A percentile compares a stretch with the other conserved stretches of the same genome.
phyloP scores from a whole-genome alignment of 2,888 invertebrate genomes.

The Apomyelois bistriatella region DNA sequence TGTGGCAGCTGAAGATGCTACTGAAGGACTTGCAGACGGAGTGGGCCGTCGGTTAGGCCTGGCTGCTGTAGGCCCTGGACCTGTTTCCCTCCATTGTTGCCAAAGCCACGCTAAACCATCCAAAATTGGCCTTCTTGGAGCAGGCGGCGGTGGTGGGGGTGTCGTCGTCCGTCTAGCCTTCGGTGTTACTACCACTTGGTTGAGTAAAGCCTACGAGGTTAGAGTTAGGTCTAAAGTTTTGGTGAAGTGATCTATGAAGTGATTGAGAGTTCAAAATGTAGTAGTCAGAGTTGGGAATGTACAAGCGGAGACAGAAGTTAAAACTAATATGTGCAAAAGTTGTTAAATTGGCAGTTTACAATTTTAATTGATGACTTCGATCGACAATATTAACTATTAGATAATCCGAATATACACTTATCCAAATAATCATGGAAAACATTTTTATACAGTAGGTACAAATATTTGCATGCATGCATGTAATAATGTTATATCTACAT shows the following conservation, averaged over 20 bases:
- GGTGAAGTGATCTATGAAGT: background rate
- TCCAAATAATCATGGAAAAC: too few species aligned
- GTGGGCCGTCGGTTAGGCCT: constrained; percentile 47
- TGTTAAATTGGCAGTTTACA: background rate
- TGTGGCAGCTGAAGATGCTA: constrained; percentile 47
- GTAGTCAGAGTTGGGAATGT: background rate
- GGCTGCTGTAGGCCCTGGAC: constrained; percentile 49
- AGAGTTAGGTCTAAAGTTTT: constrained; percentile 50
- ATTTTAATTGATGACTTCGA: background rate
- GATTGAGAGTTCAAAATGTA: constrained; percentile 15
- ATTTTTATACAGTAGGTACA: too few species aligned
- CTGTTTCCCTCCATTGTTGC: constrained; percentile 80
- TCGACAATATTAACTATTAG: too few species aligned
- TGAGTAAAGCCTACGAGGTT: constrained; percentile 77
- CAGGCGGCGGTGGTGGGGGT: constrained; percentile 53
- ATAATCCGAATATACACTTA: too few species aligned
- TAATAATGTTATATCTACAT: too few species aligned
- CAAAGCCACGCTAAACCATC: constrained; percentile 81
- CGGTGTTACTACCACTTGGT: constrained; percentile 80
- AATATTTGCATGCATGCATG: too few species aligned
- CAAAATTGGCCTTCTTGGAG: constrained; percentile 66
- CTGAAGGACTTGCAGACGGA: constrained; percentile 40
- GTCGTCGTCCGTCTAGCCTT: constrained; percentile 67
- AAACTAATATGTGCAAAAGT: background rate
- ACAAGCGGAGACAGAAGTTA: background rate